Base-by-base conservation (phyloP, 23 tunicate species). In the Aplidium turbinatum region DNA sequence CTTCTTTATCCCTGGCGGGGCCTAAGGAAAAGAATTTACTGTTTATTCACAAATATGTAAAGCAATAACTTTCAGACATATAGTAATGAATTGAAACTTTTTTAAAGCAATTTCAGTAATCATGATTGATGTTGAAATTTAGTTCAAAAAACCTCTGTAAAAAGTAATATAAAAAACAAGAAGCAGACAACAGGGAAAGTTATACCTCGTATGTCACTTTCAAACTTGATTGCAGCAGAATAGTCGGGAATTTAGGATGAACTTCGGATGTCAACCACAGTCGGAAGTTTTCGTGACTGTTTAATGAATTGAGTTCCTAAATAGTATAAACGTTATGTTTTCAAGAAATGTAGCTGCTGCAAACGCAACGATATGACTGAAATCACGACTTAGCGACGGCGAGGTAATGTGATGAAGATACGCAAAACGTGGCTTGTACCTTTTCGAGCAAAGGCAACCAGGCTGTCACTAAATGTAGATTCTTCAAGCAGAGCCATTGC, bases 241-340 rank as follows among this genome's bases (percentile, higher is more conserved):
- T 75, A 3, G 94, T 60, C 5, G 99, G 93, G 67, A 94, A 87
- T 35, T 72, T 78, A 0, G 81, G 62, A 66, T 81, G 94, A 38
- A 80, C 89, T 72, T 94, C 95, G 2, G 99, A 70, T 2, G 99
- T 94, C 31, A 94, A 60, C 99, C 99, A 94, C 54, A 94, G 32
- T 33, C 94, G 50, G 99, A 94, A 94, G 71, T 82, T 73, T 30
- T 78, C 72, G 74, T 87, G 89, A 0, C 89, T 82, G 18, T 58
- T 40, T 7, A 82, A 46, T 7, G 86, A 63, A 70, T 87, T 82
- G 57, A 94, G 24, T 63, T 94, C 99, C 85, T 85, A 25, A 2
- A 67, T 11, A 60, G 18, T 18, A 16, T 42, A 42, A 16, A 42
- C 50, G 50, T n/a, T n/a, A n/a, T n/a, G n/a, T n/a, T n/a, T n/a